phyloP scores from a whole-genome alignment of 2,113 vertebrate species.

The Equus quagga region DNA sequence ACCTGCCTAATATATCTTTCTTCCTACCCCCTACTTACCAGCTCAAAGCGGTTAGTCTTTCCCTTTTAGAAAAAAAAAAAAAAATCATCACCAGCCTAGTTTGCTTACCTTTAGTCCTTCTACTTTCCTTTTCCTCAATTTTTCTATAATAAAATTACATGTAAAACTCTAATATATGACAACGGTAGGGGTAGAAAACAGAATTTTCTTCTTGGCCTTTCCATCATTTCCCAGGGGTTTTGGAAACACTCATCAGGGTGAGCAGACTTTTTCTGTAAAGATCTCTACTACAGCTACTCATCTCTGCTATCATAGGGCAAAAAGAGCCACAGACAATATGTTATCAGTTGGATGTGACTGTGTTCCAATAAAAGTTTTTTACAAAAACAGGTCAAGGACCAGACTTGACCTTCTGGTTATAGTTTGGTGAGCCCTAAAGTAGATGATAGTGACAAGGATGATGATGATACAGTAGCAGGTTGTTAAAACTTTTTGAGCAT shows the following conservation, averaged over 20 bases:
- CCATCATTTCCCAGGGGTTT: not conserved
- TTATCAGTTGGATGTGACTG: not conserved
- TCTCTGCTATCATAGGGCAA: accelerated
- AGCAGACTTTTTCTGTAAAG: not conserved
- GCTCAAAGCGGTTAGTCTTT: not conserved
- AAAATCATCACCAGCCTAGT: not conserved
- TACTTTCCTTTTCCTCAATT: not conserved
- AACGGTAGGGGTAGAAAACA: not conserved
- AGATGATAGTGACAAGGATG: not conserved
- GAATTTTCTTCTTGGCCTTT: not conserved
- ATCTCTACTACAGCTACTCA: not conserved
- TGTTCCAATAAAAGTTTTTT: not conserved
- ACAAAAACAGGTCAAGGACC: not conserved
- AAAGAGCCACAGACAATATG: not conserved
- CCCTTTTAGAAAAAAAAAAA: not conserved
- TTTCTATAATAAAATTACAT: not conserved
- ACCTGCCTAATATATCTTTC: not conserved
- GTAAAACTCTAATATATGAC: not conserved
- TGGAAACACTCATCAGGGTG: not conserved
- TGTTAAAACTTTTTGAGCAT: not conserved
- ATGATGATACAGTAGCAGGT: not conserved
- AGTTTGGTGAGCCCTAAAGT: not conserved
- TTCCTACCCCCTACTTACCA: not conserved
- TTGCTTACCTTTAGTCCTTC: not conserved
- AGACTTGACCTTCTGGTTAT: not conserved